Evolutionary conservation across 1,140 invertebrate genomes (phyloP), one percentile per base, ranked within the genome.

Genomic region (Thalassaphorura encarpata): DNA sequence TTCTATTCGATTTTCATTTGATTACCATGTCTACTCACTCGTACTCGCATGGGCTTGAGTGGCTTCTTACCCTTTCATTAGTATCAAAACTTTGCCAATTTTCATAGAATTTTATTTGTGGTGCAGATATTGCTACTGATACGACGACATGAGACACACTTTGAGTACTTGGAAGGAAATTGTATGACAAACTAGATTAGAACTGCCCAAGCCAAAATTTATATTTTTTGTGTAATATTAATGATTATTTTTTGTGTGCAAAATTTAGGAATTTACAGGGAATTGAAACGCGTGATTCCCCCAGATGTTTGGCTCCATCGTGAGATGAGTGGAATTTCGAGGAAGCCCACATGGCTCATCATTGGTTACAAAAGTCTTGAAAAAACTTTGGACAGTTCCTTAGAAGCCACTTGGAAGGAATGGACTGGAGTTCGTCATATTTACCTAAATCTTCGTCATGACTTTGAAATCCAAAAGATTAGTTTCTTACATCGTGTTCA

Each of bases 361-460:
- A 54, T 75, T 26, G 73, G 73, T 0, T 73, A 73, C 63, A 72
- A 72, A 53, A 71, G 67, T 42, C 56, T 74, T 4, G 70, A 74
- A 41, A 67, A 66, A 29, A 68, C 65, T 36, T 69, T 74, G 53
- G 67, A 66, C 51, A 58, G 68, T 62, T 64, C 70, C 8, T 66
- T 76, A 54, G 70, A 75, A 36, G 69, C 73, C 21, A 70, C 68
- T 2, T 76, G 75, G 75, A 75, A 75, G 60, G 75, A 76, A 42
- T 75, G 73, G 75, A 75, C 73, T 2, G 73, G 73, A n/a, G 74
- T 72, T 2, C 60, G 74, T 6, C 66, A 70, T 49, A 68, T 76
- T 23, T 76, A 75, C 59, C 63, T 75, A 56, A 68, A 75, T 52
- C 68, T 76, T 1, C 68, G 72, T 0, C 66, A 72, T 42, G 70